Evolutionary conservation across 2,888 invertebrate genomes (phyloP).

Genomic region (Linnaemya vulpina): DNA sequence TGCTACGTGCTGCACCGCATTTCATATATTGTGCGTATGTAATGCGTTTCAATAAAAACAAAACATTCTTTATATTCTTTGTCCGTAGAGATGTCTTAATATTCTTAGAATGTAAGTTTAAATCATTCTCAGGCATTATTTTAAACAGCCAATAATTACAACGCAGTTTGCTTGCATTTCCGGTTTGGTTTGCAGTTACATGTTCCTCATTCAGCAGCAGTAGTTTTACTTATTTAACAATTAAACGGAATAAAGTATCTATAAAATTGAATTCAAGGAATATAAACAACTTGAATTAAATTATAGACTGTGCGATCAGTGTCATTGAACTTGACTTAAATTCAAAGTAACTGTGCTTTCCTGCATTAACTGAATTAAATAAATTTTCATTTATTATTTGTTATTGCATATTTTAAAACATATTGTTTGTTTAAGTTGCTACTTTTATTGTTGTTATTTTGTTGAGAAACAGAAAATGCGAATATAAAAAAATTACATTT

Average conservation of each 20-base stretch:
- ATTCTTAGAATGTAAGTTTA: neutral
- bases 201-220: neutral
- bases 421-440: neutral
- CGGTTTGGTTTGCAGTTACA: conserved; percentile 13
- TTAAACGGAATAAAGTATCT: conserved; percentile 39
- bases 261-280: conserved; percentile 3
- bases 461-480: neutral
- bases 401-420: conserved; percentile 6
- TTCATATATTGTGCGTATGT: neutral
- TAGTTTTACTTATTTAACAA: conserved; percentile 26
- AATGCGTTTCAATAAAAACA: neutral
- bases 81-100: conserved; percentile 11
- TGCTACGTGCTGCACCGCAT: neutral
- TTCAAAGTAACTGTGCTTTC: conserved; percentile 7
- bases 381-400: conserved; percentile 12
- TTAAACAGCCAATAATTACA: conserved; percentile 16
- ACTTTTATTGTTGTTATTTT: neutral
- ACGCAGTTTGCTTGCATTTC: conserved; percentile 50
- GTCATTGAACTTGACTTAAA: conserved; percentile 65
- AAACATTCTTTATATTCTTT: conserved; percentile 24
- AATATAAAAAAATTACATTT: conserved; percentile 1
- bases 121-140: neutral
- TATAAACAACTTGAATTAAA: conserved; percentile 34
- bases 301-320: neutral
- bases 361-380: neutral